Evolutionary conservation across 2,888 invertebrate species (phyloP), one percentile per base, ranked within the genome.

Genomic region (Hypomecis punctinalis): DNA sequence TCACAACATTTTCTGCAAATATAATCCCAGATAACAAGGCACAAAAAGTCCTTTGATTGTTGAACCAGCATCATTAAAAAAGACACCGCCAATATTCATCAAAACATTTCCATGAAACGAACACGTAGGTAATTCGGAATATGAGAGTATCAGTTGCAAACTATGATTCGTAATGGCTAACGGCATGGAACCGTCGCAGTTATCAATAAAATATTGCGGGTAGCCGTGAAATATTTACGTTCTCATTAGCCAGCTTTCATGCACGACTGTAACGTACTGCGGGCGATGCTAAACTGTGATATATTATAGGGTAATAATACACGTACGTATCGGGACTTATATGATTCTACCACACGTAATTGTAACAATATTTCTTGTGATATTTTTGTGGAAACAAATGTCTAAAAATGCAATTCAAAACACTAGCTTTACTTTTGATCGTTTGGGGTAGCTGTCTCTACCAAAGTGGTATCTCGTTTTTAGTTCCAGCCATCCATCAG

Each of bases 191-290:
- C 70, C 61, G 63, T 71, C 69, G 71, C 70, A 72, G 75, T 76
- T 83, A 81, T 83, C 83, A 84, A 85, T 86, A 83, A 86, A 83
- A 83, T 85, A 83, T 83, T 72, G 79, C 77, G 74, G 68, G 73
- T 72, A 72, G 74, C 78, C 69, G 76, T 82, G 80, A 83, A 87
- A 86, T 86, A 86, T 86, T 86, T 84, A 84, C 83, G 80, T 83
- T 80, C 84, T 88, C 88, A 89, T 88, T 88, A 87, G 83, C 74
- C 69, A 52, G 74, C 72, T 68, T 63, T 71, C 71, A 67, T 58
- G 60, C 66, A 51, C 66, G 70, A 68, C 71, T 69, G 71, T 68
- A 69, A 56, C 69, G 61, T 57, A 65, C 61, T 62, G 62, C 61
- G 10, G 55, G 64, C 62, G 61, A 59, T 49, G 66, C 61, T 61